Evolutionary conservation across 2,113 vertebrate species (phyloP).

Genomic region (Oncorhynchus nerka): DNA sequence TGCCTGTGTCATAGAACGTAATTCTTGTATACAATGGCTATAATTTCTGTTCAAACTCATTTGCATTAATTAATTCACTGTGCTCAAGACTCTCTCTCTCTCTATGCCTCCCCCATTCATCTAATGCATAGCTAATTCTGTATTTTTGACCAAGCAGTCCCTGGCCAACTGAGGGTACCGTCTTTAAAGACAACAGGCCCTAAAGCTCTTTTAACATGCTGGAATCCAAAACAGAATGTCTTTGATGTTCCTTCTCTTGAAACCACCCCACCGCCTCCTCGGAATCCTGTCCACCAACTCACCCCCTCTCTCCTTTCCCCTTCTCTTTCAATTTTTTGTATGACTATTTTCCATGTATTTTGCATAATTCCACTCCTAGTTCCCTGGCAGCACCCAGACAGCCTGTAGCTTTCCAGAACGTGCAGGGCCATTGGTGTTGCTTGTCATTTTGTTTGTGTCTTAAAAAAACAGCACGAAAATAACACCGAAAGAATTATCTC

Average conservation of each 20-base stretch:
- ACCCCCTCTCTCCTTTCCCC: neutral
- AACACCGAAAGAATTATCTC: conserved; percentile 41
- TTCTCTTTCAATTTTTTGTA: conserved; percentile 25
- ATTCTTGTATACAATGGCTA: conserved; percentile 1
- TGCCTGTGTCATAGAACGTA: neutral
- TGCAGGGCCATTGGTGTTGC: conserved; percentile 26
- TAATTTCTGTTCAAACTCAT: conserved; percentile 9
- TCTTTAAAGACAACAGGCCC: conserved; percentile 32
- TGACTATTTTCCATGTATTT: conserved; percentile 48
- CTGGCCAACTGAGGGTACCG: neutral
- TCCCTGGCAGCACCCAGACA: conserved; percentile 37
- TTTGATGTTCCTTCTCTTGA: conserved; percentile 35
- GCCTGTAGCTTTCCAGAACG: conserved; percentile 15
- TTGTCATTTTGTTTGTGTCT: neutral
- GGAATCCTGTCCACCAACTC: conserved; percentile 11
- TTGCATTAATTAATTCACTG: neutral
- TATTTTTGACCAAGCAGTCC: conserved; percentile 5
- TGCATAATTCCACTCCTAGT: conserved; percentile 53
- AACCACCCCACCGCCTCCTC: neutral
- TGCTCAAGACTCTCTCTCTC: neutral
- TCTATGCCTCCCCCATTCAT: too few relatives aligned
- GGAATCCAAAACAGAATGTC: conserved; percentile 31
- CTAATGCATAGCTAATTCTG: neutral
- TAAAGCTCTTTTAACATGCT: conserved; percentile 25
- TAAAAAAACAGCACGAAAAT: neutral